Base-by-base conservation (phyloP, 1,140 invertebrate genomes). In the Sesamia nonagrioides region DNA sequence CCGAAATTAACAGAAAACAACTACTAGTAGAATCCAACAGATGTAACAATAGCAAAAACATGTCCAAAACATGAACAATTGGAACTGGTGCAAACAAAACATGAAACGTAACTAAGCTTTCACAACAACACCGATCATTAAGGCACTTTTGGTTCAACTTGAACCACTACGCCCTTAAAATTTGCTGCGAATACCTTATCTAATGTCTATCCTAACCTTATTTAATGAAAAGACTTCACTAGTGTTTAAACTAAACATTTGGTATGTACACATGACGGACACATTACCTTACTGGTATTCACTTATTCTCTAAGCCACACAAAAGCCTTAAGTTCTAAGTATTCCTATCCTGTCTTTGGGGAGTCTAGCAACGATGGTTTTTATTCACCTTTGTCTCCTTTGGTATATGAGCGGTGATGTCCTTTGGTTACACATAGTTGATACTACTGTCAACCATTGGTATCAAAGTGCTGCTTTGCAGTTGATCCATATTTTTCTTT, bases 51-150 rank as follows among this genome's bases (percentile, higher is more conserved):
- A 85, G 84, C 73, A 77, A 82, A 58, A 73, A 71, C 60, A 63
- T 37, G 37, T 40, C 37, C 60, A 42, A 84, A 86, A 80, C 71
- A 18, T 52, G 74, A 84, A 81, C 68, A 83, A 86, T 83, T 79
- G 82, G 80, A 86, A 86, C 82, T 80, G 54, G 50, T 77, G 84
- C 82, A 88, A 85, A 83, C 82, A 82, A 63, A 88, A 89, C 85
- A 77, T 82, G 80, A 82, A 87, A 85, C 61, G 66, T 80, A 88
- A 91, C 84, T 82, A 78, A 83, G 82, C 52, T 75, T 71, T 68
- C 86, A 89, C 83, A 86, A 91, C 88, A 92, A 90, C 79, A 90
- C 91, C 91, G 91, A 88, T 88, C 90, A 94, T 94, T 94, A 94
- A 94, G 92, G 90, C 90, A 86, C 79, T 87, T 77, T 78, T 61